Conservation (phyloP, 37 sponge, comb jelly and placozoan species). For the Cliona cf. orientalis region DNA sequence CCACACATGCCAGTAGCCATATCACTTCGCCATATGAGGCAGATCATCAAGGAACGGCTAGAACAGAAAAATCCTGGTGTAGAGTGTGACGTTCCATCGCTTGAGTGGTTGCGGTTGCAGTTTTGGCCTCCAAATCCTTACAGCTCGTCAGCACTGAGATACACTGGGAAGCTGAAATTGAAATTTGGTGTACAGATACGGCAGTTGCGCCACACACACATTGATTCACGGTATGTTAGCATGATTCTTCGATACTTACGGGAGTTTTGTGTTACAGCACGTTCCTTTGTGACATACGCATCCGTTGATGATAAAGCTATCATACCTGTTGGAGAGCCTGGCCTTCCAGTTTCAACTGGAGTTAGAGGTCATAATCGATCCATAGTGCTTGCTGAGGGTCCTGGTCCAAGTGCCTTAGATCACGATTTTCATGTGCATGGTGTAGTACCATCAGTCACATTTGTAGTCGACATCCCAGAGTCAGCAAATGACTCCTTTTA, state of each 20-base stretch:
- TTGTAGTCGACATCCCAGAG: conserved; percentile 11
- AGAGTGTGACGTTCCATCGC: neutral
- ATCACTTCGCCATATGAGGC: neutral
- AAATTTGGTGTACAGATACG: conserved; percentile 16
- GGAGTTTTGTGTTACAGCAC: neutral
- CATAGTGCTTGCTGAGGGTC: neutral
- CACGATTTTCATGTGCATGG: conserved; percentile 32
- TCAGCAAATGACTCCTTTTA: neutral
- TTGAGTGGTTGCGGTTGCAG: conserved; percentile 10
- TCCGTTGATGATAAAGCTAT: conserved; percentile 34
- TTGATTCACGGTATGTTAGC: conserved; percentile 15
- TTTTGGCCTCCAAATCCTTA: conserved; percentile 27
- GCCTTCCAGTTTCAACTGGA: conserved; percentile 19
- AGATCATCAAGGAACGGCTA: neutral
- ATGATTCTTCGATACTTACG: neutral
- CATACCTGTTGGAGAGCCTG: conserved; percentile 18
- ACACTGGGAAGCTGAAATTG: conserved; percentile 19
- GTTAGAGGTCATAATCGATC: conserved; percentile 17
- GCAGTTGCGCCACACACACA: conserved; percentile 2
- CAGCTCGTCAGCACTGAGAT: neutral
- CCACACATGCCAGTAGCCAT: conserved; percentile 12
- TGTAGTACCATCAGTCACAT: conserved; percentile 28
- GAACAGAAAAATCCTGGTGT: neutral
- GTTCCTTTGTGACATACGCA: neutral
- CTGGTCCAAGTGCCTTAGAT: conserved; percentile 2